These are phyloP conservation scores for Osmerus eperlanus DNA, from an alignment of 2,113 vertebrate genomes.

Conservation along the genomic window DNA sequence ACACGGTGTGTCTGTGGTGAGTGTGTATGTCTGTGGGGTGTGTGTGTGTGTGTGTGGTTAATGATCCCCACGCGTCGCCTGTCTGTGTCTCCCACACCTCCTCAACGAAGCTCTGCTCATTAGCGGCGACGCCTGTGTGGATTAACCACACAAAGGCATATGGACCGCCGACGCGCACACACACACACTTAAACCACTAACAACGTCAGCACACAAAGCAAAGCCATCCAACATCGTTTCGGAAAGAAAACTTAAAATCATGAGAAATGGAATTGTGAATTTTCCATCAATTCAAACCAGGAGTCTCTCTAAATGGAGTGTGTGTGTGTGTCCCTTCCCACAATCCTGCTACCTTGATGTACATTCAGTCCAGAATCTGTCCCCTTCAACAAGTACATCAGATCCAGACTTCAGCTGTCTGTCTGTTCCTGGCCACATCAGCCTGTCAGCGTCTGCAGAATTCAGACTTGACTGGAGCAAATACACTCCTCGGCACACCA, in stretches of 20 bases:
- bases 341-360: neutral
- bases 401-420: neutral
- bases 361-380: neutral
- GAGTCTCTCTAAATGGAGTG: constrained; percentile 39
- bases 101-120: constrained; percentile 46
- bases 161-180: constrained; percentile 11
- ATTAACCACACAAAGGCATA: constrained; percentile 51
- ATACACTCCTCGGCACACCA: too few relatives aligned
- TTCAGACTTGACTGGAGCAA: too few relatives aligned
- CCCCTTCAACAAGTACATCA: neutral
- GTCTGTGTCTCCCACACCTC: constrained; percentile 51
- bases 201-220: constrained; percentile 48
- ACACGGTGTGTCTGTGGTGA: neutral
- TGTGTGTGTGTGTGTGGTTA: constrained; percentile 4
- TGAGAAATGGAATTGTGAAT: constrained; percentile 51
- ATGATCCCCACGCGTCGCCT: constrained; percentile 38
- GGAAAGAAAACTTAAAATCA: constrained; percentile 55
- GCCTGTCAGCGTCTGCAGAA: too few relatives aligned
- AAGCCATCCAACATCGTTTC: constrained; percentile 34
- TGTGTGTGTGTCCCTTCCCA: neutral
- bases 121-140: constrained; percentile 60
- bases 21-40: neutral
- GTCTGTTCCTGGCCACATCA: constrained; percentile 8
- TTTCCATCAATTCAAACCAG: constrained; percentile 46
- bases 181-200: constrained; percentile 18